Evolutionary conservation across 2,113 vertebrate species (phyloP), one percentile per base, ranked within the genome.

Genomic region (Petromus typicus): DNA sequence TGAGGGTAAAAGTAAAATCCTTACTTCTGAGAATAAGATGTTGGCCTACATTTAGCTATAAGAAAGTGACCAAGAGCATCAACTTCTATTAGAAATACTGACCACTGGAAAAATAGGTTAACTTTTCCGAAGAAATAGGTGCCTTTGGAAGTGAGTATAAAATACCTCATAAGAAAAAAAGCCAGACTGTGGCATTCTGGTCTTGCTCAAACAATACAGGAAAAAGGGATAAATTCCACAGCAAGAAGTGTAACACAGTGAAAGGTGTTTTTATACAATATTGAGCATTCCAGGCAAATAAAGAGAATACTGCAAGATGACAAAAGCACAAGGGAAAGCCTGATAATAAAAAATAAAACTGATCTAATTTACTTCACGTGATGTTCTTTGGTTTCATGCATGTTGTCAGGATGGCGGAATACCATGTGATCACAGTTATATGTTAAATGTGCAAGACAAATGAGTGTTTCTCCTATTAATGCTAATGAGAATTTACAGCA

Each of bases 111-210:
- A 83, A 69, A 45, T 9, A 79, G 45, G 25, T 90, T 83, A 91
- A 85, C 37, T 56, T 96, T 96, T 93, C 10, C 92, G n/a, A 94
- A 87, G 45, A 93, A 95, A 89, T 81, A 43, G 23, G 84, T 8
- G 75, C 3, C 11, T 91, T 91, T 48, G 25, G n/a, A 95, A 80
- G 13, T 63, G 57, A 89, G 73, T 40, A 66, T 54, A 85, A 95
- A 93, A 76, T 40, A 81, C 1, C 10, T 54, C 51, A 1, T 63
- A 37, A 69, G 43, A 80, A 76, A 92, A 22, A 67, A 69, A 75
- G 32, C 22, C 2, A 78, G 43, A 48, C 56, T 34, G 7, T 90
- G 30, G 43, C 4, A 69, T 76, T 86, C 76, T 34, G 17, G 17
- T 23, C 1, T 2, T 13, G 16, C 17, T 64, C 1, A 14, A 9